Evolutionary conservation across 2,797 vertebrate genomes (phyloP), one percentile per base, ranked within the genome.

Genomic region (Pempheris klunzingeri): DNA sequence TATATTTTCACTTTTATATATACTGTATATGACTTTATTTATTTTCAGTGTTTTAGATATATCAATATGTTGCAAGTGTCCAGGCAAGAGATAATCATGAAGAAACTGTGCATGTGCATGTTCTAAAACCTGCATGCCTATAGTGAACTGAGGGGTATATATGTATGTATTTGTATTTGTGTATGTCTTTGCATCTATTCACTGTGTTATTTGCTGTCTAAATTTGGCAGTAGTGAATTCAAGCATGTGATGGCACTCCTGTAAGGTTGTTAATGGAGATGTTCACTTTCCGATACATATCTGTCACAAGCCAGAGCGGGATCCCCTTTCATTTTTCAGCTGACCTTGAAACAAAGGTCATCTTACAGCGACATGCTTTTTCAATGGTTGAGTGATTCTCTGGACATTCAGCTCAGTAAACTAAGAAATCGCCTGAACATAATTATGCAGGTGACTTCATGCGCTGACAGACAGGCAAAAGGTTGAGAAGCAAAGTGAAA

Each of bases 331-430:
- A 53, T 81, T 87, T 87, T 82, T 67, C 53, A 66, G 72, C 28
- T 85, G 84, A 92, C 92, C 89, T 92, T 92, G 85, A 88, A 69
- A 66, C 5, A 3, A 83, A 88, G 84, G 78, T 65, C 54, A 69
- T 78, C 83, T 84, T 53, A 63, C 64, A 73, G 62, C 41, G 80
- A 76, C 46, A n/a, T 61, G 64, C 46, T 68, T 44, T 64, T 65
- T 78, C 24, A 79, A 69, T 62, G 76, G 81, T 73, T 64, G 46
- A 87, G 68, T 60, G 69, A 53, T 76, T 78, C 46, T 77, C 10
- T 1, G 74, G 47, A 82, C 49, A 34, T 64, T 79, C 34, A 63
- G 59, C 17, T 72, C 39, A 36, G 50, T 38, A 78, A 74, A 81
- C 50, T 55, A 39, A 76, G n/a, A n/a, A 82, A 81, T 49, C 10